Evolutionary conservation across 2,113 vertebrate species (phyloP).

Genomic region (Rafetus swinhoei): DNA sequence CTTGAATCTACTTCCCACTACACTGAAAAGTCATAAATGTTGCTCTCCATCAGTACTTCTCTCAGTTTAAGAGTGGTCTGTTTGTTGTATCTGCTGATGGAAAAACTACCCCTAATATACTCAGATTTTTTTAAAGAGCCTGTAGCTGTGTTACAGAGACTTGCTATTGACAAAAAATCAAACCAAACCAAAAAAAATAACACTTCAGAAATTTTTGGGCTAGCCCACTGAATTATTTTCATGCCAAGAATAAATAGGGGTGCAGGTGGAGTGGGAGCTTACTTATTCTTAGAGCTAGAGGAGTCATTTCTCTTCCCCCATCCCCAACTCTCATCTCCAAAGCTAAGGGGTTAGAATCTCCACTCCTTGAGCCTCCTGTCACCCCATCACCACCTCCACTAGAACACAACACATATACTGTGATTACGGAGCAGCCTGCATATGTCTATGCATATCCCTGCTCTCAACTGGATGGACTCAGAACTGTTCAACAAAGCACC

Average conservation of each 20-base stretch:
- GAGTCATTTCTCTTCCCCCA: neutral
- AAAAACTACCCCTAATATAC: neutral
- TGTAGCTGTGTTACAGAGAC: neutral
- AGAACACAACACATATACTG: neutral
- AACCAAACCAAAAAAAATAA: fast-evolving
- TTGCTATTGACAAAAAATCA: neutral
- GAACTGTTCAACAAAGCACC: neutral
- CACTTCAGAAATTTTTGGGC: neutral
- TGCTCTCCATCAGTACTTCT: neutral
- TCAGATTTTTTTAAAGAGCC: neutral
- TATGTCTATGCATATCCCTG: neutral
- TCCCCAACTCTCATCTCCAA: too few relatives aligned
- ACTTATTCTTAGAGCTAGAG: fast-evolving
- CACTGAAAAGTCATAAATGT: neutral
- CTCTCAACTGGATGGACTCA: neutral
- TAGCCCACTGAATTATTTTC: neutral
- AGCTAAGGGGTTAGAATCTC: too few relatives aligned
- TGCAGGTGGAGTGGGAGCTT: too few relatives aligned
- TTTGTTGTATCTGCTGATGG: neutral
- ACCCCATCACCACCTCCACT: neutral
- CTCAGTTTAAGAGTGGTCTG: neutral
- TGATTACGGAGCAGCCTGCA: neutral
- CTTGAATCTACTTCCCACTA: neutral
- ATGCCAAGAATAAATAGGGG: neutral
- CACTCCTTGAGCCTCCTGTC: too few relatives aligned